Conservation (phyloP, 2,888 invertebrate species). For the Platycheirus albimanus region DNA sequence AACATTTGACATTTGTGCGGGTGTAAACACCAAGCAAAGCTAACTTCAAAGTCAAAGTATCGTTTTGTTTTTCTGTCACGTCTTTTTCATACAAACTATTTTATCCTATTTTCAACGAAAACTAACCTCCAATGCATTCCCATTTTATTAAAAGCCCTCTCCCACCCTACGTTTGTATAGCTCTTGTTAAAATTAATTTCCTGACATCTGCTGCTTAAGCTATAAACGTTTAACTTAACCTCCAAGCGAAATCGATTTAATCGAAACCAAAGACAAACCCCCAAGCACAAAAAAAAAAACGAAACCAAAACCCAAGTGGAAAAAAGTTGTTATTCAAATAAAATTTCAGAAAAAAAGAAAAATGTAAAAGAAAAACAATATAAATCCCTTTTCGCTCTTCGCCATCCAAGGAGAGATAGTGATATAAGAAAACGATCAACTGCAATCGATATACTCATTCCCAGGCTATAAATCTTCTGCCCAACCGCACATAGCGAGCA, state of each 20-base stretch:
- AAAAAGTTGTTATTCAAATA: slow-evolving; percentile 43
- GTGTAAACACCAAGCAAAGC: too few species aligned
- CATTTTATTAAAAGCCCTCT: too few species aligned
- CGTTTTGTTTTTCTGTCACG: too few species aligned
- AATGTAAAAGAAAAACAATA: slow-evolving; percentile 53
- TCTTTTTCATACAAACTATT: too few species aligned
- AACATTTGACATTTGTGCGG: too few species aligned
- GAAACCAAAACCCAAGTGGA: slow-evolving; percentile 21
- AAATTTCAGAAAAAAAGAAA: too few species aligned
- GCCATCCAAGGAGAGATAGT: slow-evolving; percentile 5
- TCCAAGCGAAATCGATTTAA: slow-evolving; percentile 34
- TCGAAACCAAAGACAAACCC: slow-evolving; percentile 46
- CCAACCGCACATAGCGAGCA: slow-evolving; percentile 30
- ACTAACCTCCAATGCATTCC: too few species aligned
- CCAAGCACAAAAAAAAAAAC: slow-evolving; percentile 25
- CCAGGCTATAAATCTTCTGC: slow-evolving; percentile 55
- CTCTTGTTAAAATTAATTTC: slow-evolving; percentile 32
- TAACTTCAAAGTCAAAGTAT: too few species aligned
- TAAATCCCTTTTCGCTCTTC: slow-evolving; percentile 18
- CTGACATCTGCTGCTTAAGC: slow-evolving; percentile 33
- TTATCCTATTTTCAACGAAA: too few species aligned
- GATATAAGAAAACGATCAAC: slow-evolving; percentile 69
- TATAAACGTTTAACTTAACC: slow-evolving; percentile 37
- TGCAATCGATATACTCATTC: slow-evolving; percentile 68
- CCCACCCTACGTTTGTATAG: too few species aligned